Percentiles rank a stretch among this genome's conserved stretches.
Conservation (phyloP, 2,888 invertebrate species). For the Hesperia comma region DNA sequence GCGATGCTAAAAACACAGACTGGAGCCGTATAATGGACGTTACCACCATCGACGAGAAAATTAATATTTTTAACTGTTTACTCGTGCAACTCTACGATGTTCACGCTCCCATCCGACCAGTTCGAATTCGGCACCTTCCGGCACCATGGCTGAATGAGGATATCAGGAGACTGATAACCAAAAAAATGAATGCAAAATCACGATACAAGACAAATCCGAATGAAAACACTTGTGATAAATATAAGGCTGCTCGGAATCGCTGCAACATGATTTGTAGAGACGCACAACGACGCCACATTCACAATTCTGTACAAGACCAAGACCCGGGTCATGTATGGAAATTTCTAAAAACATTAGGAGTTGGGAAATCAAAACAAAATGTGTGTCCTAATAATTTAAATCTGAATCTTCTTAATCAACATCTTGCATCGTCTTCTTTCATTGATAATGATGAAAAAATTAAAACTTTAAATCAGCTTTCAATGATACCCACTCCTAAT, state of each 20-base stretch:
- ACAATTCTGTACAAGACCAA: no score
- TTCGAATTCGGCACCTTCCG: conserved; percentile 32
- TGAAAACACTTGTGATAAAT: conserved; percentile 5
- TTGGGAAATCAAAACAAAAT: conserved; percentile 13
- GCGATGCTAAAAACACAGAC: conserved; percentile 27
- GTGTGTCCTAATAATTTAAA: neutral
- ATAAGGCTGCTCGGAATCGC: conserved; percentile 6
- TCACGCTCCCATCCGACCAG: conserved; percentile 33
- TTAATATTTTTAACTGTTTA: conserved; percentile 24
- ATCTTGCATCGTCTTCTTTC: conserved; percentile 7
- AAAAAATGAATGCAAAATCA: conserved; percentile 8
- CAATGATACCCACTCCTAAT: conserved; percentile 20
- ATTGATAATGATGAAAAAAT: neutral
- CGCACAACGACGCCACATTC: no score
- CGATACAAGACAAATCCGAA: conserved; percentile 3
- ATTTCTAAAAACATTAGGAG: conserved; percentile 22
- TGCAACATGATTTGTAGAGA: conserved; percentile 26
- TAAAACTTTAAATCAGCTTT: neutral
- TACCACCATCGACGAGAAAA: conserved; percentile 23
- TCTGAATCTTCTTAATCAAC: conserved; percentile 6
- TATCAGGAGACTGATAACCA: neutral
- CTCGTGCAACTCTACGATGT: conserved; percentile 34
- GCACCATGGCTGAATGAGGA: conserved; percentile 32
- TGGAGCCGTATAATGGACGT: conserved; percentile 23
- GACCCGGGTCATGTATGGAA: conserved; percentile 20